Conservation (phyloP, 2,888 invertebrate genomes). For the Napeogenes sylphis region DNA sequence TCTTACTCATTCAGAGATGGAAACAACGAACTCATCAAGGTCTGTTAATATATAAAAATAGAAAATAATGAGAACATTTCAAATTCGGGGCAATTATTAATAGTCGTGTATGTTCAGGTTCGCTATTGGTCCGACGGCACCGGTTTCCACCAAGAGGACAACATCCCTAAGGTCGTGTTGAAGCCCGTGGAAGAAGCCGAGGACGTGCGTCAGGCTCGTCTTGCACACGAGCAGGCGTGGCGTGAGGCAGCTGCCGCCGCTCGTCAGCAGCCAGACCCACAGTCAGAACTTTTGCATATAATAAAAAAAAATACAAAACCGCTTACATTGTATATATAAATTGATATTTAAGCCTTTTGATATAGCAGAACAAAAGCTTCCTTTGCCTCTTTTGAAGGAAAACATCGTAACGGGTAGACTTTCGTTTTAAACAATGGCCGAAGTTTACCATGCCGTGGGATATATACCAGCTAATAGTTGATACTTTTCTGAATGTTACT, state of each 20-base stretch:
- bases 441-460: too few species aligned
- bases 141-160: conserved; percentile 89
- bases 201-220: conserved; percentile 82
- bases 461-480: too few species aligned
- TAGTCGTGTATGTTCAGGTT: conserved; percentile 58
- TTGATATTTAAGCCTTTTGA: not conserved
- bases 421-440: too few species aligned
- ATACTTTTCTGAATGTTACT: too few species aligned
- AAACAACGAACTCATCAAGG: conserved; percentile 78
- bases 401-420: too few species aligned
- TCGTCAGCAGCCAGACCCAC: conserved; percentile 40
- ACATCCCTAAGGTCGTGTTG: conserved; percentile 80
- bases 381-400: too few species aligned
- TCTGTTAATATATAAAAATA: conserved; percentile 35
- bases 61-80: not conserved
- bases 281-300: conserved; percentile 29
- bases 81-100: not conserved
- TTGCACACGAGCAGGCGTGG: conserved; percentile 83
- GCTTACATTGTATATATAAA: too few species aligned
- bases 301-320: not conserved
- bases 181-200: conserved; percentile 82
- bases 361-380: too few species aligned
- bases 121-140: conserved; percentile 85
- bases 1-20: conserved; percentile 82
- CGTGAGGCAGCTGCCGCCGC: conserved; percentile 79